Conservation (phyloP, 2,797 vertebrate genomes). For the Lepilemur ruficaudatus region DNA sequence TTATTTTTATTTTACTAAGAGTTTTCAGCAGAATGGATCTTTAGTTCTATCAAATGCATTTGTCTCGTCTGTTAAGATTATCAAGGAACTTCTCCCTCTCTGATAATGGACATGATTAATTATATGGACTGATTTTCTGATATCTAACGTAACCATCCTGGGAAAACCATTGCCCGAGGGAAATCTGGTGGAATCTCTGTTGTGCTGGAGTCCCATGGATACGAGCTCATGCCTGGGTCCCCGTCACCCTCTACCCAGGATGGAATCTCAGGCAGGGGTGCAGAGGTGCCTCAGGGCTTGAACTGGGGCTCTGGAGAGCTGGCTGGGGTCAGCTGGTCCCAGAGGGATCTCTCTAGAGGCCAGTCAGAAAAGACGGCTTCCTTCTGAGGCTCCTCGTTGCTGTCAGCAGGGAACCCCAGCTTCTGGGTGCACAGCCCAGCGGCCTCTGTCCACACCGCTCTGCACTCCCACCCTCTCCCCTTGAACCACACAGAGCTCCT, state of each 20-base stretch:
- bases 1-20: conserved; percentile 41
- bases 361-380: background rate
- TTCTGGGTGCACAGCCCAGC: background rate
- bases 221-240: background rate
- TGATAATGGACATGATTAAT: conserved; percentile 5
- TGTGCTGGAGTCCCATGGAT: background rate
- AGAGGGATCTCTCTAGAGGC: background rate
- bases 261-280: background rate
- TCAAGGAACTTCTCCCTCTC: background rate
- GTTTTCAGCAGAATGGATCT: conserved; percentile 3
- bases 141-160: background rate
- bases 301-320: background rate
- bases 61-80: conserved; percentile 8
- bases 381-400: background rate
- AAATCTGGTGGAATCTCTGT: background rate
- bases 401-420: background rate
- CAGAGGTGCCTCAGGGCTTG: background rate
- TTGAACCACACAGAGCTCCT: background rate
- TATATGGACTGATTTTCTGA: background rate
- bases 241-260: background rate
- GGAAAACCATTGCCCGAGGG: background rate
- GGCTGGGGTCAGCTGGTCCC: background rate
- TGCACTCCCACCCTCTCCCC: background rate
- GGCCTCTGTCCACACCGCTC: background rate
- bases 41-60: background rate